Base-by-base conservation (phyloP, 2,888 invertebrate genomes). In the Zygogramma bicolorata region DNA sequence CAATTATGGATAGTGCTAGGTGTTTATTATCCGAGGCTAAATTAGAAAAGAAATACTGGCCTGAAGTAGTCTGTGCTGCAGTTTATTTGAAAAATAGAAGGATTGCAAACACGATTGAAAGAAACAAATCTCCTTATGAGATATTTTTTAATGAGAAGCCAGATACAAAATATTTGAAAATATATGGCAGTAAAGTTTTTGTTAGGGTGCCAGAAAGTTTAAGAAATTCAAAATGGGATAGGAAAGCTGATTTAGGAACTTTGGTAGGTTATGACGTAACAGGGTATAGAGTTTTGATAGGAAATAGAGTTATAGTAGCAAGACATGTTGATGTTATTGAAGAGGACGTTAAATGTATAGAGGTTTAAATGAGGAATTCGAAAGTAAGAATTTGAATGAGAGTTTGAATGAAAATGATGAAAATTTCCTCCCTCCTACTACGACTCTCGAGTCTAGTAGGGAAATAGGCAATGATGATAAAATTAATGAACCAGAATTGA, bases 301-400 rank as follows among this genome's bases (percentile, higher is more conserved):
- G 60, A 38, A 68, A 42, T 20, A 25, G 15, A 61, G 20, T 68
- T 0, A 31, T 15, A 57, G 10, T 66, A 13, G 38, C 58, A 18
- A 53, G 53, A 57, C 66, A 58, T 18, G n/a, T 22, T 58, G 66
- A 66, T 31, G 57, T 66, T 27, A 58, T 57, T 22, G 57, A 66
- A 18, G 57, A n/a, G n/a, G n/a, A n/a, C n/a, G n/a, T n/a, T n/a
- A n/a, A n/a, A n/a, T n/a, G n/a, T n/a, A n/a, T n/a, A n/a, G n/a
- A n/a, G n/a, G n/a, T n/a, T n/a, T n/a, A n/a, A n/a, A n/a, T n/a
- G n/a, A n/a, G n/a, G n/a, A n/a, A n/a, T n/a, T n/a, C n/a, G n/a
- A n/a, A n/a, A n/a, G n/a, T n/a, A n/a, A n/a, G n/a, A n/a, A n/a
- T n/a, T n/a, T n/a, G n/a, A n/a, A n/a, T n/a, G n/a, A n/a, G n/a